Conservation (phyloP, 2,113 vertebrate genomes). For the Merops nubicus region DNA sequence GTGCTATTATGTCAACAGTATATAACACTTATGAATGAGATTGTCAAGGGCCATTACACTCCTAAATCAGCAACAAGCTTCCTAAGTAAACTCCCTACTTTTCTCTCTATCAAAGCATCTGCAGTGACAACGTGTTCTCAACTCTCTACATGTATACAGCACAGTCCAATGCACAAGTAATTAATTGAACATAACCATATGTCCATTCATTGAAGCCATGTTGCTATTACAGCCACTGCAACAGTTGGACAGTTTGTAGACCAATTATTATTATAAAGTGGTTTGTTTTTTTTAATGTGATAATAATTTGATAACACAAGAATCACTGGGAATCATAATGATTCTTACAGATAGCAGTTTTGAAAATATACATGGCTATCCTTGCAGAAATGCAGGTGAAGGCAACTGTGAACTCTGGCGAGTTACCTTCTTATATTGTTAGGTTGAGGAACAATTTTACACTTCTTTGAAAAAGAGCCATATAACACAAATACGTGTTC, state of each 20-base stretch:
- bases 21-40: background rate
- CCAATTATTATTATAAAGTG: background rate
- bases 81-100: background rate
- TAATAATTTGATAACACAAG: background rate
- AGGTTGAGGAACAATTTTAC: background rate
- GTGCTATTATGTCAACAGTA: background rate
- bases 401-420: background rate
- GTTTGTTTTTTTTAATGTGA: background rate
- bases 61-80: conserved; percentile 30
- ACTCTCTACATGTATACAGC: background rate
- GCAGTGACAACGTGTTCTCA: conserved; percentile 31
- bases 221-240: background rate
- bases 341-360: background rate
- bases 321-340: background rate
- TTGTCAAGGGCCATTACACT: conserved; percentile 24
- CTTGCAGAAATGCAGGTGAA: background rate
- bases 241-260: conserved; percentile 22
- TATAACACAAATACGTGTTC: background rate
- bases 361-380: background rate
- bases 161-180: background rate
- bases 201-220: background rate
- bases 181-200: conserved; percentile 6
- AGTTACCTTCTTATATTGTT: background rate
- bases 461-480: background rate
- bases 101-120: background rate